phyloP scores from a whole-genome alignment of 2,113 vertebrate genomes.

The Microtus montanus region DNA sequence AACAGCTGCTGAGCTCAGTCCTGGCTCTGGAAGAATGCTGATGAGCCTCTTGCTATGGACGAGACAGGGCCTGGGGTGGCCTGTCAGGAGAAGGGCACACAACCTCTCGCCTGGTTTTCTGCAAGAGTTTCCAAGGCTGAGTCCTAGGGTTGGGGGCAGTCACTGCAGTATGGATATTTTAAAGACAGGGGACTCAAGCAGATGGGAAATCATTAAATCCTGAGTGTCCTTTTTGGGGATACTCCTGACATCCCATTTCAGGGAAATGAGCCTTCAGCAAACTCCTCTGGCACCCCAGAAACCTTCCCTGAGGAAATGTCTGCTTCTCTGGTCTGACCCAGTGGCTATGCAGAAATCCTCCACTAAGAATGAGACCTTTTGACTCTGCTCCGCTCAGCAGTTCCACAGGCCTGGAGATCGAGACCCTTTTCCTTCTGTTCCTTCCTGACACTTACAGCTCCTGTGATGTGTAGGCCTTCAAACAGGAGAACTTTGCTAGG shows the following conservation, averaged over 20 bases:
- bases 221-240: not conserved
- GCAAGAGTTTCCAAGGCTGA: slow-evolving; percentile 21
- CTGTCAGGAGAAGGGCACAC: not conserved
- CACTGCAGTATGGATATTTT: not conserved
- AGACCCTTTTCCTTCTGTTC: not conserved
- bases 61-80: not conserved
- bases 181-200: not conserved
- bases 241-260: accelerated
- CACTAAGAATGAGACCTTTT: not conserved
- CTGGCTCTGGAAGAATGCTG: slow-evolving; percentile 80
- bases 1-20: slow-evolving; percentile 86
- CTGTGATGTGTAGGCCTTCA: accelerated
- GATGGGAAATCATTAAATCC: accelerated
- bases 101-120: slow-evolving; percentile 44
- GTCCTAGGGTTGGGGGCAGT: slow-evolving; percentile 56
- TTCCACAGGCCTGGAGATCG: not conserved
- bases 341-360: slow-evolving; percentile 48
- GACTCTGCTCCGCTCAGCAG: accelerated
- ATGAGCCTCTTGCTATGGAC: not conserved
- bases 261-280: not conserved
- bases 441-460: accelerated
- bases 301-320: not conserved
- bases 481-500: accelerated
- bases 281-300: slow-evolving; percentile 45
- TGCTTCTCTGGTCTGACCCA: not conserved